These are phyloP conservation scores for Pocillopora damicornis DNA, from an alignment of 64 coral and sea anemone species.

Conservation along the genomic window DNA sequence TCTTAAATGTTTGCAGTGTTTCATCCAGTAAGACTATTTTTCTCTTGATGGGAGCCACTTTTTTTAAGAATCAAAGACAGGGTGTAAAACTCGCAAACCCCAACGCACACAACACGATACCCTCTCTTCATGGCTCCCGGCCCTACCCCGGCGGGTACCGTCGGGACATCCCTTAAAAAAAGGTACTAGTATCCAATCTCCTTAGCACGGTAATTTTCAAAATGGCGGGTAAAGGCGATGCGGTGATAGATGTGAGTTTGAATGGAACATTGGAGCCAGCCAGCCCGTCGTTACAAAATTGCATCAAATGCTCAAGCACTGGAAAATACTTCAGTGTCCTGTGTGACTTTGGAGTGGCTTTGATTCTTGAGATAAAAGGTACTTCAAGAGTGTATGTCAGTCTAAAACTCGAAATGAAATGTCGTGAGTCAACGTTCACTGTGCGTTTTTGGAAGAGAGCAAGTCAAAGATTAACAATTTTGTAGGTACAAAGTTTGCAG, in stretches of 20 bases:
- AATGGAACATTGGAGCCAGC: conserved; percentile 41
- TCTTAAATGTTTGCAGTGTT: no score
- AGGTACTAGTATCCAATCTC: not conserved
- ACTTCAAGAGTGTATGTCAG: not conserved
- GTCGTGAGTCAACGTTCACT: no score
- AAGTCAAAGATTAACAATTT: no score
- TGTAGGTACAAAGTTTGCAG: no score
- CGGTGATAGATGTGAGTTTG: not conserved
- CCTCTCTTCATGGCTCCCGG: not conserved
- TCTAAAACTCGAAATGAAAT: no score
- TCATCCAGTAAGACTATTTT: no score
- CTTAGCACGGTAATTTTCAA: conserved; percentile 37
- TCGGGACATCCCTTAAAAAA: not conserved
- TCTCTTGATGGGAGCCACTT: no score
- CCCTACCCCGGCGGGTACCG: not conserved
- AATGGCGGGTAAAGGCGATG: conserved; percentile 66
- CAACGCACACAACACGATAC: no score
- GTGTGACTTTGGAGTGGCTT: conserved; percentile 75
- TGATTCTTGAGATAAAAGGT: conserved; percentile 49
- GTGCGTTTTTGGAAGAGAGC: no score
- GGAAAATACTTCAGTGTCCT: conserved; percentile 67
- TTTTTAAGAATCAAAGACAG: no score
- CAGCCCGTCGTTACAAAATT: conserved; percentile 74
- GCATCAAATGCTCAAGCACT: conserved; percentile 55
- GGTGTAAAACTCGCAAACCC: no score